Evolutionary conservation across 2,888 invertebrate species (phyloP).

Genomic region (Bugulina stolonifera): DNA sequence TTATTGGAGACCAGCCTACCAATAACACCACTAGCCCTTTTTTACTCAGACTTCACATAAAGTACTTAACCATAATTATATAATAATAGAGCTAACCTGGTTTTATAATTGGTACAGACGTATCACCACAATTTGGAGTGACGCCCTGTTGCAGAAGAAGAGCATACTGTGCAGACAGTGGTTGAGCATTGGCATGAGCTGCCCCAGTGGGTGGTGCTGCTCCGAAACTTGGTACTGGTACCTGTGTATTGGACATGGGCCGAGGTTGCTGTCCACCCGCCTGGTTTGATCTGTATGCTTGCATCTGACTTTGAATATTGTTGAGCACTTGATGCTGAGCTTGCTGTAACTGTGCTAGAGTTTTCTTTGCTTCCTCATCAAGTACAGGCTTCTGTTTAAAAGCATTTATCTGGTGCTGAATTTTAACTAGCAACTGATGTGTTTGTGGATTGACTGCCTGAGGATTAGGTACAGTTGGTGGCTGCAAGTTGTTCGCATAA

Average conservation of each 20-base stretch:
- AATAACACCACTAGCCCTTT: too few relatives aligned
- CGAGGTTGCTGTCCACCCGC: background rate
- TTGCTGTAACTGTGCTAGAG: background rate
- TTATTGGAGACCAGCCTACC: too few relatives aligned
- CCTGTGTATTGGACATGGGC: background rate
- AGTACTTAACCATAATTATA: too few relatives aligned
- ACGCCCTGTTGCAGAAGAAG: background rate
- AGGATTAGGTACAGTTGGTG: background rate
- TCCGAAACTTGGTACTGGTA: background rate
- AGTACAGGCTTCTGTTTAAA: slow-evolving; percentile 9
- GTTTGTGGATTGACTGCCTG: background rate
- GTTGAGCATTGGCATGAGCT: background rate
- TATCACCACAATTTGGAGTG: background rate
- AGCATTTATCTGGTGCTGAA: background rate
- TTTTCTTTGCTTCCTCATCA: background rate
- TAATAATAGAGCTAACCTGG: background rate
- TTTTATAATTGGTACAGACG: background rate
- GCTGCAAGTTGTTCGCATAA: background rate
- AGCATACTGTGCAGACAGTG: background rate
- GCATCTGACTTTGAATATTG: background rate
- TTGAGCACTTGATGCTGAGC: slow-evolving; percentile 11
- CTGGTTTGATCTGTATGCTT: background rate
- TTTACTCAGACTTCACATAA: too few relatives aligned
- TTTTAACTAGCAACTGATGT: background rate
- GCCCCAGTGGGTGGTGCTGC: background rate